phyloP scores from a whole-genome alignment of 2,113 vertebrate species.

The Lontra canadensis region DNA sequence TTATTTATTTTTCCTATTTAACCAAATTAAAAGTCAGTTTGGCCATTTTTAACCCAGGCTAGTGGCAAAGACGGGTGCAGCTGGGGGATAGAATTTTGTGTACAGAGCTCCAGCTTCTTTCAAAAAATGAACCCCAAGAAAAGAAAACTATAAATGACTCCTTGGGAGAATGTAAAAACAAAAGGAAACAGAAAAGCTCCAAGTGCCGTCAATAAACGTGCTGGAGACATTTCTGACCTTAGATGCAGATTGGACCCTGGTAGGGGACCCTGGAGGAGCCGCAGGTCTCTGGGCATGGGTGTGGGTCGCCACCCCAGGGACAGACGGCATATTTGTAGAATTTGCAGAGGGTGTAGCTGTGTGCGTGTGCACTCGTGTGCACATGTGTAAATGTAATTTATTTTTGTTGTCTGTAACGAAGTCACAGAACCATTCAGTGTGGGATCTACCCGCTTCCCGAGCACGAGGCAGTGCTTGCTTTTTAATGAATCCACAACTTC shows the following conservation, averaged over 20 bases:
- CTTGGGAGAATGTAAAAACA: not conserved
- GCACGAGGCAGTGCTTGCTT: constrained; percentile 8
- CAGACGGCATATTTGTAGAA: not conserved
- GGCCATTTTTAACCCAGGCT: constrained; percentile 61
- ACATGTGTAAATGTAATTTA: not conserved
- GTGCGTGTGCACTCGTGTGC: not conserved
- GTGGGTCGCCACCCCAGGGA: not conserved
- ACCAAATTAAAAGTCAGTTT: constrained; percentile 79
- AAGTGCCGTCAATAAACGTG: not conserved
- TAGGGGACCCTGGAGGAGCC: not conserved
- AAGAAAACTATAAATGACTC: not conserved
- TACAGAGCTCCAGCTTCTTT: not conserved
- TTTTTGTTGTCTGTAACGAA: constrained; percentile 24
- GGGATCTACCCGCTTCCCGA: not conserved
- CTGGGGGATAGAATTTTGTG: constrained; percentile 36
- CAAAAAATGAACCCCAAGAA: not conserved
- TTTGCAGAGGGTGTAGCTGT: not conserved
- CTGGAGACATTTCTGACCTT: not conserved
- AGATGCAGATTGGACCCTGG: not conserved
- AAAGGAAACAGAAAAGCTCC: not conserved
- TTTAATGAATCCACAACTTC: constrained; percentile 53
- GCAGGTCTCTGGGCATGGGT: not conserved
- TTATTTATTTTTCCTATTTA: constrained; percentile 61
- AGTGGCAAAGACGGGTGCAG: constrained; percentile 16
- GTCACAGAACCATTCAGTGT: constrained; percentile 25